Evolutionary conservation across 2,888 invertebrate species (phyloP), one percentile per base, ranked within the genome.

Genomic region (Venusia cambrica): DNA sequence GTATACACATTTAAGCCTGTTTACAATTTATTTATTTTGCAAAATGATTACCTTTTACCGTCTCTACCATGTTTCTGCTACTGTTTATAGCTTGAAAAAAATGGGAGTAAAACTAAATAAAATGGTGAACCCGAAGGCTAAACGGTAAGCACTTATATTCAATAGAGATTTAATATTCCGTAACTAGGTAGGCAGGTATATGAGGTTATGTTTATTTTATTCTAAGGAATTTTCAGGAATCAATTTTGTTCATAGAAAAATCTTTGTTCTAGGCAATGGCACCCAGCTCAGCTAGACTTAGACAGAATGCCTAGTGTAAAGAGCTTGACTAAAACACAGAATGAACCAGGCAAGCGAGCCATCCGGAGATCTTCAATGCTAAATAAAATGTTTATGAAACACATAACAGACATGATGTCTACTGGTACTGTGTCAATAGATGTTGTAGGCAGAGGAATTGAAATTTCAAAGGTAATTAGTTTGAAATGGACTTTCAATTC

Each of bases 351-450:
- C 5, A 89, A 90, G 24, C 78, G 84, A 5, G 89, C 88, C 4
- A 70, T 77, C 0, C 89, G 92, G 18, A 87, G 95, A 53, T 78
- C 90, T 9, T 77, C 88, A 1, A 91, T 94, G 45, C 72, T 96
- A 1, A 95, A 95, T 66, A 94, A 94, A 72, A 62, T 95, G 26
- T 95, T 95, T 56, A 95, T 95, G 94, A 89, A 90, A 53, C 87
- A 93, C 38, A 91, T 96, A 4, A 93, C 94, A 0, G 95, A 94
- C 65, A 73, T 94, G 14, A 89, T 96, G 89, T 90, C 93, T 1
- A 92, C 92, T 0, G 93, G 94, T 1, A 90, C 92, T 51, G 80
- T 89, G 13, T 77, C 92, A 1, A 74, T 88, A 26, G 74, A 89
- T 27, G 76, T 94, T 41, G 52, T 91, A 5, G 93, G 92, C 4